A percentile compares a stretch with the other conserved stretches of the same genome.
Evolutionary conservation across 2,888 invertebrate species (phyloP).

Genomic region (Vesta saturnalis): DNA sequence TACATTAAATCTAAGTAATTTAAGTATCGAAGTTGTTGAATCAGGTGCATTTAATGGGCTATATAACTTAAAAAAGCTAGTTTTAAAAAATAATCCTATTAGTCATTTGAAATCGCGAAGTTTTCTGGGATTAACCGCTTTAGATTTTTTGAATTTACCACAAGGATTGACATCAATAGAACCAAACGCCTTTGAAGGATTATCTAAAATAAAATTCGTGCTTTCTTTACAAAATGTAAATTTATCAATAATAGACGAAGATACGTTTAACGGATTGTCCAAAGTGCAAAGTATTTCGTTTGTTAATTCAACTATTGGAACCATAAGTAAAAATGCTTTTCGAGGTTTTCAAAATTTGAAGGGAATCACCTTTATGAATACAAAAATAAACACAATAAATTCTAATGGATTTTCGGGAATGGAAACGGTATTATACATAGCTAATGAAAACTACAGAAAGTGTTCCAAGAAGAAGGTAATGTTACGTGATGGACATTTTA

Average conservation of each 20-base stretch:
- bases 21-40: background rate
- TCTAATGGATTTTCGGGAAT: background rate
- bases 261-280: background rate
- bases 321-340: background rate
- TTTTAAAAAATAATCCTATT: background rate
- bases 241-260: background rate
- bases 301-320: background rate
- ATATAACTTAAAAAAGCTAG: background rate
- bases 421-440: background rate
- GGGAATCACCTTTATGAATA: background rate
- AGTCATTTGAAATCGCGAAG: background rate
- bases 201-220: background rate
- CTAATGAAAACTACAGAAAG: background rate
- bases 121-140: background rate
- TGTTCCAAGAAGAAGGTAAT: background rate
- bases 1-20: background rate
- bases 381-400: background rate
- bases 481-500: background rate
- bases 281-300: background rate
- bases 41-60: background rate
- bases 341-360: background rate
- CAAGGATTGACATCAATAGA: background rate
- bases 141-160: background rate
- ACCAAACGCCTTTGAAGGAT: background rate
- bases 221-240: background rate